Conservation (phyloP, 2,888 invertebrate genomes). For the Leptogaster cylindrica region DNA sequence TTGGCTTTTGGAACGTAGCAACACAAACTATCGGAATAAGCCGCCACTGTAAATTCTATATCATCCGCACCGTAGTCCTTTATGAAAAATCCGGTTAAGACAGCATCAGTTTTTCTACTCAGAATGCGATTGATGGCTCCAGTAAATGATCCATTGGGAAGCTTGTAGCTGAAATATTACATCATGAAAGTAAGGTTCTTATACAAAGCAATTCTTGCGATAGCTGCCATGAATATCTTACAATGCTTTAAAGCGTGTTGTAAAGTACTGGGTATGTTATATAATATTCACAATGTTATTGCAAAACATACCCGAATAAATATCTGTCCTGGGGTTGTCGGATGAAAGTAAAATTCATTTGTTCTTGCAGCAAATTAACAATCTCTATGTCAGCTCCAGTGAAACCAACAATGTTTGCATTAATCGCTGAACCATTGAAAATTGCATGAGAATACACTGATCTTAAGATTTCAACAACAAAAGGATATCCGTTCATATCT, state of each 20-base stretch:
- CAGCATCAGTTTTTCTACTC: conserved; percentile 57
- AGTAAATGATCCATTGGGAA: conserved; percentile 57
- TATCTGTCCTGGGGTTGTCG: conserved; percentile 54
- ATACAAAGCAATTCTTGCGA: too few species aligned
- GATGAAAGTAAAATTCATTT: conserved; percentile 55
- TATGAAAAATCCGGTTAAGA: conserved; percentile 60
- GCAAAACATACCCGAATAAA: conserved; percentile 56
- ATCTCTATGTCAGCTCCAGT: conserved; percentile 56
- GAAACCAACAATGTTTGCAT: conserved; percentile 46
- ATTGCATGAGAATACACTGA: conserved; percentile 55
- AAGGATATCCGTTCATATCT: conserved; percentile 56
- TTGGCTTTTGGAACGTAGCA: conserved; percentile 60
- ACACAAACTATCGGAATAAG: conserved; percentile 60
- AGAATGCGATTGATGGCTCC: conserved; percentile 59
- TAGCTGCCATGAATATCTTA: too few species aligned
- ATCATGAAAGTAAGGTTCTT: too few species aligned
- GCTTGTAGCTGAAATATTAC: conserved; percentile 53
- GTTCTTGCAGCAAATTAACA: conserved; percentile 52
- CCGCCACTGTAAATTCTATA: conserved; percentile 57
- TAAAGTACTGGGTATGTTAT: too few species aligned
- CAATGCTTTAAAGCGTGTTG: too few species aligned
- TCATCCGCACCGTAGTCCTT: conserved; percentile 60
- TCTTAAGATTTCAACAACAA: conserved; percentile 56
- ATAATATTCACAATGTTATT: background rate
- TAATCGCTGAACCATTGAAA: background rate